Percentiles rank a stretch among this genome's conserved stretches.
Conservation (phyloP, 2,888 invertebrate species). For the Antitype chi region DNA sequence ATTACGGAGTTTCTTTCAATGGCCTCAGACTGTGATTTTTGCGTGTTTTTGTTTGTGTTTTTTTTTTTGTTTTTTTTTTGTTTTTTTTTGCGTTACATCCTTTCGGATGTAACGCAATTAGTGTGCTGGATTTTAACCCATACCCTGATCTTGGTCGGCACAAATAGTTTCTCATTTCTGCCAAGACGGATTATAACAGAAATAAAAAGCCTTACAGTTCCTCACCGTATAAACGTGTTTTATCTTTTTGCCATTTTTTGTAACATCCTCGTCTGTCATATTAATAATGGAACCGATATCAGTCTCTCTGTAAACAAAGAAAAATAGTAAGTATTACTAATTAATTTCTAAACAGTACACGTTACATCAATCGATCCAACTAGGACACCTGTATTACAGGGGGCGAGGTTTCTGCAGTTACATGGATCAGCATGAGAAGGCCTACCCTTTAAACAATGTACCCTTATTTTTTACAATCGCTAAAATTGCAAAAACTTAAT, state of each 20-base stretch:
- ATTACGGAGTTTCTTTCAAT: background rate
- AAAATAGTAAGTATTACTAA: background rate
- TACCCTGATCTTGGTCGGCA: background rate
- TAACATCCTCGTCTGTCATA: constrained; percentile 64
- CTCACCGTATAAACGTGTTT: constrained; percentile 72
- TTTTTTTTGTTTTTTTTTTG: too few species aligned
- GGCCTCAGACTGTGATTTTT: background rate
- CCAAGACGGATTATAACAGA: background rate
- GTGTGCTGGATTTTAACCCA: background rate
- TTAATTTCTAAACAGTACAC: too few species aligned
- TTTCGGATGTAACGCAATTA: background rate
- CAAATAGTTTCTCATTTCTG: background rate
- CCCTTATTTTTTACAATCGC: too few species aligned
- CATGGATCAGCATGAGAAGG: too few species aligned
- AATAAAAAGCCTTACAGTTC: background rate
- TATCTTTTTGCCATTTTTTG: constrained; percentile 62
- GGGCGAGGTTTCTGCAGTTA: too few species aligned
- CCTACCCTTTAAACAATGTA: too few species aligned
- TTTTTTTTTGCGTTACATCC: too few species aligned
- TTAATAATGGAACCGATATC: constrained; percentile 64
- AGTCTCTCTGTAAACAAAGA: constrained; percentile 67
- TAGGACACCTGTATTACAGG: too few species aligned
- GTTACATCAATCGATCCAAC: too few species aligned
- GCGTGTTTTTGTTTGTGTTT: too few species aligned
- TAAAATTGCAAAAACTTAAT: too few species aligned